Conservation (phyloP, 2,113 vertebrate genomes). For the Sylvia atricapilla region DNA sequence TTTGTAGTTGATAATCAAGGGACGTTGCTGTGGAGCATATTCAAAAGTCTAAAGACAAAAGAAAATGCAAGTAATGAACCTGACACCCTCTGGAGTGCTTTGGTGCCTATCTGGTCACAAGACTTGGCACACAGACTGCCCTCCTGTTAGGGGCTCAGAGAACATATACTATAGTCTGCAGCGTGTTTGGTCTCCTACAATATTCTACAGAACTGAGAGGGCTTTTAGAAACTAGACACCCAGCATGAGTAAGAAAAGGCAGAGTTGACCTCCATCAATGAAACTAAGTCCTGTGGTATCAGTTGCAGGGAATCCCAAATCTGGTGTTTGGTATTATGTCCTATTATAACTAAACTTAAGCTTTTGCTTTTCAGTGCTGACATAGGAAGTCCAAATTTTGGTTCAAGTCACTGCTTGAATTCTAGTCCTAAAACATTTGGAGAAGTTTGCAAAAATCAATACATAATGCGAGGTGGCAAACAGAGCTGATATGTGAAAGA, state of each 20-base stretch:
- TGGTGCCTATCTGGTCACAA: background rate
- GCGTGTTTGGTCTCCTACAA: background rate
- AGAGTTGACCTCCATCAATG: background rate
- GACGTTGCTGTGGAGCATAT: background rate
- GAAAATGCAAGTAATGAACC: background rate
- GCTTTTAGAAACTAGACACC: background rate
- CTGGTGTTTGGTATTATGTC: background rate
- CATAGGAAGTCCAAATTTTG: background rate
- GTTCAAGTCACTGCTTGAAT: background rate
- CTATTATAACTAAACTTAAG: background rate
- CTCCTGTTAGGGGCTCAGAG: background rate
- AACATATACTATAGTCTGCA: fast-evolving
- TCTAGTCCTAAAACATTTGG: background rate
- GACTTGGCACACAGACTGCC: background rate
- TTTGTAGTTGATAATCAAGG: background rate
- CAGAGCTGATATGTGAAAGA: background rate
- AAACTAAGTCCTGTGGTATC: background rate
- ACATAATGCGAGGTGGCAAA: background rate
- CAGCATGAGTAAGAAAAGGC: background rate
- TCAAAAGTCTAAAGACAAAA: background rate
- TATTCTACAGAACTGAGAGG: background rate
- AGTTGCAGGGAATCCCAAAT: background rate
- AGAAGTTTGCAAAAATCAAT: background rate
- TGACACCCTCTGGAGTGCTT: background rate
- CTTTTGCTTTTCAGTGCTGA: background rate